Evolutionary conservation across 2,888 invertebrate species (phyloP).

Genomic region (Tuta absoluta): DNA sequence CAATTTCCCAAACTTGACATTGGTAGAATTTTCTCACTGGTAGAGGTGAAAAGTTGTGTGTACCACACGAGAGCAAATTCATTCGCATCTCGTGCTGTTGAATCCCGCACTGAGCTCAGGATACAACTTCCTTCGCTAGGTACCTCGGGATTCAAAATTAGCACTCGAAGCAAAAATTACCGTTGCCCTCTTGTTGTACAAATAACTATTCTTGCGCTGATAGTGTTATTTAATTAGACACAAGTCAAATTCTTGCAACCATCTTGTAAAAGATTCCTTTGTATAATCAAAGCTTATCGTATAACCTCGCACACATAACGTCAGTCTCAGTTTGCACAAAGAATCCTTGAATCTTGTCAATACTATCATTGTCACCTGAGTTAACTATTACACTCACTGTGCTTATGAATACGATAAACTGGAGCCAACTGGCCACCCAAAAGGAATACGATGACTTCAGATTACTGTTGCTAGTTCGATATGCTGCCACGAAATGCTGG

Average conservation of each 20-base stretch:
- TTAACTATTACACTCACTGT: background rate
- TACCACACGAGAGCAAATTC: too few species aligned
- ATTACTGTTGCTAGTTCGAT: background rate
- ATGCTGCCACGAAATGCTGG: too few species aligned
- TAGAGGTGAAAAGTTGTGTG: too few species aligned
- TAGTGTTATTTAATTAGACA: background rate
- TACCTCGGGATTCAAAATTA: too few species aligned
- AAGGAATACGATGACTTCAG: too few species aligned
- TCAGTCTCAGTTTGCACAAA: background rate
- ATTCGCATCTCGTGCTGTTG: too few species aligned
- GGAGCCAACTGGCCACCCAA: constrained; percentile 2
- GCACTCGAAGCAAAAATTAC: too few species aligned
- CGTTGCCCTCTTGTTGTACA: too few species aligned
- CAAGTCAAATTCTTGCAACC: background rate
- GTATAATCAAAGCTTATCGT: background rate
- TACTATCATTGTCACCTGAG: constrained; percentile 7
- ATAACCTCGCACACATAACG: background rate
- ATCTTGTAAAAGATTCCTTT: background rate
- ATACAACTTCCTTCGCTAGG: too few species aligned
- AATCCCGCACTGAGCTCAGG: too few species aligned
- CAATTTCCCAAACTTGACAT: too few species aligned
- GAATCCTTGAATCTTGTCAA: constrained; percentile 8
- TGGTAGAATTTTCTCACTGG: too few species aligned
- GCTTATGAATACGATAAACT: background rate
- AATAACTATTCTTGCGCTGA: background rate